phyloP scores from a whole-genome alignment of 1,140 invertebrate genomes.

The Drosophila athabasca region DNA sequence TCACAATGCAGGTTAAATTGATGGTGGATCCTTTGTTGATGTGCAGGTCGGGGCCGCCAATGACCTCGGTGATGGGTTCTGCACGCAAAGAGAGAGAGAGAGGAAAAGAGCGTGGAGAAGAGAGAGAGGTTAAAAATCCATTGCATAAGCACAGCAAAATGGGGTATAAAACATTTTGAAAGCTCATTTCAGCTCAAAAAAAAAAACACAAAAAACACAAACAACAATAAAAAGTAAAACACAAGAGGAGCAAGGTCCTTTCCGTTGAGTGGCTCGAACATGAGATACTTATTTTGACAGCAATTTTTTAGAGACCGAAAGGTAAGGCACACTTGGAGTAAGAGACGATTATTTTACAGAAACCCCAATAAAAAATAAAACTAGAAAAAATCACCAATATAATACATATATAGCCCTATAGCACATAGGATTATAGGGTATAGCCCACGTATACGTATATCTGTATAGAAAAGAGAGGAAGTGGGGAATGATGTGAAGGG shows the following conservation, averaged over 20 bases:
- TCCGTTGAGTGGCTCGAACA: neutral
- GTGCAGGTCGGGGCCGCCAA: conserved; percentile 91
- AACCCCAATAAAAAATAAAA: too few species aligned
- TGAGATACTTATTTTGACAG: neutral
- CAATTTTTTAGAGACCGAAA: too few species aligned
- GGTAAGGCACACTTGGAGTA: too few species aligned
- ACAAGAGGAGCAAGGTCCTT: conserved; percentile 6
- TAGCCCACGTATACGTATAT: too few species aligned
- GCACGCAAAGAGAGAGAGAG: conserved; percentile 44
- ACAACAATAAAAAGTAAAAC: conserved; percentile 57
- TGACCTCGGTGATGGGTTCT: conserved; percentile 93
- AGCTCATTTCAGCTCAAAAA: conserved; percentile 56
- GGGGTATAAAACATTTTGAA: conserved; percentile 60
- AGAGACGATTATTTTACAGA: too few species aligned
- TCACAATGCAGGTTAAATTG: conserved; percentile 93
- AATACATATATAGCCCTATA: too few species aligned
- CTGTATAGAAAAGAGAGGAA: too few species aligned
- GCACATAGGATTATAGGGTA: too few species aligned
- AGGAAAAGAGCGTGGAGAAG: neutral
- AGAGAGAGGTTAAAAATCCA: conserved; percentile 12
- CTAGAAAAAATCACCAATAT: too few species aligned
- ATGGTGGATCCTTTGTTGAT: conserved; percentile 94
- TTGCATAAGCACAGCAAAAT: conserved; percentile 46
- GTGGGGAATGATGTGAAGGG: neutral
- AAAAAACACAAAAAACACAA: neutral